Conservation (phyloP, 1,140 invertebrate species). For the Macrobrachium rosenbergii region DNA sequence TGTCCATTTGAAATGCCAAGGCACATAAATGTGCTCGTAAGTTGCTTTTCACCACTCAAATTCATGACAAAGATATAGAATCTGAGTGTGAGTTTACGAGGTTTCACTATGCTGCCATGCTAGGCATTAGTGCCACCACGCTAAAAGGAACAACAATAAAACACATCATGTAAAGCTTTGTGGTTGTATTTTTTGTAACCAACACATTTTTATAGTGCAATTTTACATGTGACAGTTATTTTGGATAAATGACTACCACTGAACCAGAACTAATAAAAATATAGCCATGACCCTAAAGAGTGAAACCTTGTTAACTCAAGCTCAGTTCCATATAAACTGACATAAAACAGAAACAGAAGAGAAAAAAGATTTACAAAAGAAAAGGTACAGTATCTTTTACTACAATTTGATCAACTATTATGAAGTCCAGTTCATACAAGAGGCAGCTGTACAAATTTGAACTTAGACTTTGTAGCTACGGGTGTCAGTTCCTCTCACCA, state of each 20-base stretch:
- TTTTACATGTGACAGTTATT: constrained; percentile 63
- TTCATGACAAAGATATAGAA: constrained; percentile 41
- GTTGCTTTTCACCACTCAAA: not conserved
- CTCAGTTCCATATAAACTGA: constrained; percentile 64
- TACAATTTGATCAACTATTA: constrained; percentile 66
- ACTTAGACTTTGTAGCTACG: constrained; percentile 63
- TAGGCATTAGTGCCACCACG: constrained; percentile 20
- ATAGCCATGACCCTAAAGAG: constrained; percentile 65
- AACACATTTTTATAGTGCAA: constrained; percentile 62
- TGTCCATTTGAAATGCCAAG: too few relatives aligned
- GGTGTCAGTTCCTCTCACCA: constrained; percentile 54
- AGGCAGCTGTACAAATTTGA: constrained; percentile 65
- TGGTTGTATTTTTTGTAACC: constrained; percentile 65
- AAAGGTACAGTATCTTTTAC: constrained; percentile 60
- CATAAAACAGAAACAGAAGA: constrained; percentile 54
- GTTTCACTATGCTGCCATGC: constrained; percentile 59
- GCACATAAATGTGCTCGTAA: not conserved
- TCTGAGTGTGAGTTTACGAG: constrained; percentile 55
- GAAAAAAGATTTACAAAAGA: constrained; percentile 65
- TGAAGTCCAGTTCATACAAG: constrained; percentile 61
- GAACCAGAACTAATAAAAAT: constrained; percentile 64
- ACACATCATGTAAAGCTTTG: constrained; percentile 65
- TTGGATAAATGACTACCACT: constrained; percentile 58
- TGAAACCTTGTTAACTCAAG: constrained; percentile 66
- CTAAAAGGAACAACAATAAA: constrained; percentile 55